phyloP scores from a whole-genome alignment of 2,797 vertebrate species.

The Myoxocephalus aenaeus region DNA sequence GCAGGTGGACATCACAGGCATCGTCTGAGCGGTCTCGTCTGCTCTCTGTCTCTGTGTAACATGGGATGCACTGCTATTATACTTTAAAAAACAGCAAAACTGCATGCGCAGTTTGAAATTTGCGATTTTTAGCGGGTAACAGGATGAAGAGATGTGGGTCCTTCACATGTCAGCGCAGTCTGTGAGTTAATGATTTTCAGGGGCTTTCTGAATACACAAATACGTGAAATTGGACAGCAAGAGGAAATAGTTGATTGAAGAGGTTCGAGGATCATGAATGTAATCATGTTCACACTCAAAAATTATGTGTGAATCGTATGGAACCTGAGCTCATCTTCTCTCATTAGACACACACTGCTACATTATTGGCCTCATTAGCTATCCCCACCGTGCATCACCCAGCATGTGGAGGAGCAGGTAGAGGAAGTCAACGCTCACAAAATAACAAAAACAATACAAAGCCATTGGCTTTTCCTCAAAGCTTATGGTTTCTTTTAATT shows the following conservation, averaged over 20 bases:
- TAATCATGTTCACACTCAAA: constrained; percentile 36
- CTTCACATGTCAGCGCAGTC: constrained; percentile 8
- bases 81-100: constrained; percentile 26
- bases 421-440: constrained; percentile 28
- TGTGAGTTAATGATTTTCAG: constrained; percentile 20
- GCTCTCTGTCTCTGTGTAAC: constrained; percentile 45
- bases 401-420: constrained; percentile 60
- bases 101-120: constrained; percentile 16
- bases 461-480: constrained; percentile 33
- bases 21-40: constrained; percentile 55
- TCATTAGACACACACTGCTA: constrained; percentile 73
- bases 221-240: neutral
- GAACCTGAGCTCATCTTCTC: constrained; percentile 63
- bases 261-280: constrained; percentile 19
- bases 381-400: constrained; percentile 65
- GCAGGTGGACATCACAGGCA: constrained; percentile 67
- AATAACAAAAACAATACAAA: constrained; percentile 34
- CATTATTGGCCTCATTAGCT: constrained; percentile 78
- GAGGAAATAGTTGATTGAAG: neutral
- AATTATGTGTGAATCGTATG: constrained; percentile 45
- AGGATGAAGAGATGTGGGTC: constrained; percentile 7
- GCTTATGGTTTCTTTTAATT: constrained; percentile 38
- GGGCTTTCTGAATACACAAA: constrained; percentile 4
- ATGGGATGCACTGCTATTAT: constrained; percentile 31
- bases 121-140: neutral